Percentiles rank a stretch among this genome's conserved stretches.
These are phyloP conservation scores for Enteromius mattozi DNA, from an alignment of 2,797 vertebrate genomes.

Conservation along the genomic window DNA sequence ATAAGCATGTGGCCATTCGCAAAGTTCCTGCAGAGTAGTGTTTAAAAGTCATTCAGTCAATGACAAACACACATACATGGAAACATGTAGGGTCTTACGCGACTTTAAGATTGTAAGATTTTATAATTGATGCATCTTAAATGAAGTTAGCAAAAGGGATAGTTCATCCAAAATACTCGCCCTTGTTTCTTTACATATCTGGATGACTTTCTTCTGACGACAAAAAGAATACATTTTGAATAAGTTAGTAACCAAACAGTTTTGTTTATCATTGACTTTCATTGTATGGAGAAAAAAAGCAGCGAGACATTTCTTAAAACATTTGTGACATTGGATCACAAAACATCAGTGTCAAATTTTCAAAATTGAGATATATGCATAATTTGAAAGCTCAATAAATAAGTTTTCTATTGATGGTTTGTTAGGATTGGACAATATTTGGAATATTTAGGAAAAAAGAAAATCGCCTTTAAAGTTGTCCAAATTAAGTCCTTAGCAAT, in stretches of 20 bases:
- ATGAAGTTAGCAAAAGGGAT: neutral
- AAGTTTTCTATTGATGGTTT: too few relatives aligned
- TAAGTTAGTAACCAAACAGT: neutral
- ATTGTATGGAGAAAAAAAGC: neutral
- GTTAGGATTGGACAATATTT: too few relatives aligned
- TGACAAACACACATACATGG: slow-evolving; percentile 25
- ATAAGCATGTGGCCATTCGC: slow-evolving; percentile 66
- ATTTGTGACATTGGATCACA: too few relatives aligned
- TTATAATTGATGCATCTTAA: neutral
- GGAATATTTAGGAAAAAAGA: too few relatives aligned
- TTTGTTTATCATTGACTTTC: neutral
- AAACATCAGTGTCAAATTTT: too few relatives aligned
- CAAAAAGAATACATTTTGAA: neutral
- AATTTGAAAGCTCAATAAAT: too few relatives aligned
- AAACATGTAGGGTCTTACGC: neutral
- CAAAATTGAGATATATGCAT: too few relatives aligned
- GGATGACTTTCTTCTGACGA: neutral
- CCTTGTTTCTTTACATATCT: neutral
- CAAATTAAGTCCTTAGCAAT: too few relatives aligned
- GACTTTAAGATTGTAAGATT: neutral
- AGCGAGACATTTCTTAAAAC: neutral
- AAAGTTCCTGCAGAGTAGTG: slow-evolving; percentile 69
- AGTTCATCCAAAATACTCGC: neutral
- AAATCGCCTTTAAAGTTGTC: too few relatives aligned
- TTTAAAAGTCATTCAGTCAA: slow-evolving; percentile 56